A percentile compares a stretch with the other conserved stretches of the same genome.
phyloP scores from a whole-genome alignment of 2,888 invertebrate genomes.

The Liopterus haemorrhoidalis region DNA sequence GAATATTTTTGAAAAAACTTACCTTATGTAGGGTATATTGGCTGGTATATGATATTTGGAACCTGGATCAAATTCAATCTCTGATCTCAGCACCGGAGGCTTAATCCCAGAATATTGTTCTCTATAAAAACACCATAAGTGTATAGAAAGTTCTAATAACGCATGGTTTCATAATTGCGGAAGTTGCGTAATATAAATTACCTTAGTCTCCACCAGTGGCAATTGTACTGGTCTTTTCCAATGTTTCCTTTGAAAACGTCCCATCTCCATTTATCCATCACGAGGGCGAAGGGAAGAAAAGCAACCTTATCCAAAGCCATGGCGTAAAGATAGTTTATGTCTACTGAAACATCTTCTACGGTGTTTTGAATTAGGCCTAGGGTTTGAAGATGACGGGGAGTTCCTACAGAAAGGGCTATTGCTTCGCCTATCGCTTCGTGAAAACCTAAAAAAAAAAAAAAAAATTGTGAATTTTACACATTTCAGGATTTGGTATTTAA shows the following conservation, averaged over 20 bases:
- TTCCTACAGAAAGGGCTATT: slow-evolving; percentile 75
- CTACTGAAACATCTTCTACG: slow-evolving; percentile 72
- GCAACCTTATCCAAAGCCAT: slow-evolving; percentile 81
- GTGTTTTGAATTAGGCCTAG: slow-evolving; percentile 76
- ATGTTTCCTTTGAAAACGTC: slow-evolving; percentile 73
- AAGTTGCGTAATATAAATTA: slow-evolving; percentile 37
- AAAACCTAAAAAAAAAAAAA: slow-evolving; percentile 58
- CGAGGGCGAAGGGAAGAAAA: slow-evolving; percentile 76
- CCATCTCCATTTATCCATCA: slow-evolving; percentile 83
- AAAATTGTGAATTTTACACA: background rate
- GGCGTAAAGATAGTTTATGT: slow-evolving; percentile 78
- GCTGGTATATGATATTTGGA: slow-evolving; percentile 90
- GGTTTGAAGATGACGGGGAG: slow-evolving; percentile 78
- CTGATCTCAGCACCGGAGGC: slow-evolving; percentile 77
- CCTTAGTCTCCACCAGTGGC: slow-evolving; percentile 83
- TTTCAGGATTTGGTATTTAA: no score
- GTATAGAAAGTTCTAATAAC: slow-evolving; percentile 11
- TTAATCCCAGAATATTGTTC: slow-evolving; percentile 80
- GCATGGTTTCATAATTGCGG: background rate
- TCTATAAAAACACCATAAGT: slow-evolving; percentile 46
- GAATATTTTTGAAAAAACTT: no score
- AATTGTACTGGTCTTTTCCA: slow-evolving; percentile 73
- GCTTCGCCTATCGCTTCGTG: slow-evolving; percentile 92
- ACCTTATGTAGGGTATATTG: slow-evolving; percentile 86
- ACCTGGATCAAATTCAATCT: slow-evolving; percentile 86